phyloP scores from a whole-genome alignment of 2,797 vertebrate genomes.

The Rhinatrema bivittatum region DNA sequence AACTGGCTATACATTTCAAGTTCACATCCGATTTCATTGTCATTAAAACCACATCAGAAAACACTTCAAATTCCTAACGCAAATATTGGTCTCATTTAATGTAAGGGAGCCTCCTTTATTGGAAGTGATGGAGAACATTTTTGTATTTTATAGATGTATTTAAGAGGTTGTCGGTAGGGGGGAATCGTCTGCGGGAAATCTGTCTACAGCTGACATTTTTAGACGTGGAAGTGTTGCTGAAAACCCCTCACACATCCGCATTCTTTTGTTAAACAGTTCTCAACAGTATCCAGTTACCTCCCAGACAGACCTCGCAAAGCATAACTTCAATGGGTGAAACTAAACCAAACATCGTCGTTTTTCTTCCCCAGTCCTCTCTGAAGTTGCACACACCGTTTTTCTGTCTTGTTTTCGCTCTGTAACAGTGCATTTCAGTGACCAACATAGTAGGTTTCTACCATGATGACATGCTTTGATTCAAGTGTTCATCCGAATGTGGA shows the following conservation, averaged over 20 bases:
- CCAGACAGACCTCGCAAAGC: constrained; percentile 4
- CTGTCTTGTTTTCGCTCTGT: too few species aligned
- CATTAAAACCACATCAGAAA: constrained; percentile 42
- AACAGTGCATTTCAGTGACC: too few species aligned
- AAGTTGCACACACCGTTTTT: not conserved
- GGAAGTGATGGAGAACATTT: constrained; percentile 32
- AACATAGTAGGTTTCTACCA: too few species aligned
- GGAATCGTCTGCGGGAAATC: constrained; percentile 49
- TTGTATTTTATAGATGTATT: constrained; percentile 50
- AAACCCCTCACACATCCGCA: constrained; percentile 44
- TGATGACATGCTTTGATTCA: too few species aligned
- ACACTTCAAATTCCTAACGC: constrained; percentile 25
- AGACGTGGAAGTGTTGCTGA: constrained; percentile 51
- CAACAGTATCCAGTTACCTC: constrained; percentile 39
- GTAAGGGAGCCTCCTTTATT: constrained; percentile 37
- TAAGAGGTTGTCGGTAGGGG: constrained; percentile 32
- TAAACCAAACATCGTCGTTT: not conserved
- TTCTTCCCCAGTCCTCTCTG: constrained; percentile 3
- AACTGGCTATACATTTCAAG: constrained; percentile 25
- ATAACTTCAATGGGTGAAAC: not conserved
- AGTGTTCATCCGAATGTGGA: too few species aligned
- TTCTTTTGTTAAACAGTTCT: constrained; percentile 42
- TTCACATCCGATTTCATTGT: constrained; percentile 25
- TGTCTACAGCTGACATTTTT: constrained; percentile 49
- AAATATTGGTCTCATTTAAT: constrained; percentile 28